These are phyloP conservation scores for Gymnosoma rotundatum DNA, from an alignment of 2,888 invertebrate species.

Conservation along the genomic window DNA sequence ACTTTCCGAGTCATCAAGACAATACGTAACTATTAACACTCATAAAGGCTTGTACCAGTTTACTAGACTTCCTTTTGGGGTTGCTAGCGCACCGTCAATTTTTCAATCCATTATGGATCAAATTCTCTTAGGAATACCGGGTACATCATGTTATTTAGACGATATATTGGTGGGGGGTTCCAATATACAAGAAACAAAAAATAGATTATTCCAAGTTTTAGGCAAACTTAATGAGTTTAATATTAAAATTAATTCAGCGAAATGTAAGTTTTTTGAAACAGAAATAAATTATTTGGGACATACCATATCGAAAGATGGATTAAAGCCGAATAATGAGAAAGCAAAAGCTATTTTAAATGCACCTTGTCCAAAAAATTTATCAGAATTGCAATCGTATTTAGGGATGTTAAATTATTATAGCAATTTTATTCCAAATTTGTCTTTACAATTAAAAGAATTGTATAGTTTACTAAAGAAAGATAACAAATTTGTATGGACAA, in stretches of 20 bases:
- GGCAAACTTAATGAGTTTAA: not conserved
- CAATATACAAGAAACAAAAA: not conserved
- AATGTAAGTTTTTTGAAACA: no score
- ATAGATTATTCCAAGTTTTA: no score
- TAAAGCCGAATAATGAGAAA: no score
- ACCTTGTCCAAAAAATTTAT: not conserved
- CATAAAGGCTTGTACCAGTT: no score
- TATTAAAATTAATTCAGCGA: not conserved
- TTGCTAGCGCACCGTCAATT: no score
- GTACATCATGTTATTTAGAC: no score
- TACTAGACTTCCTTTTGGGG: no score
- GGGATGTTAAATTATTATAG: conserved; percentile 15
- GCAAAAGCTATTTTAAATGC: no score
- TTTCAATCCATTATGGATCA: no score
- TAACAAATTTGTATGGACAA: not conserved
- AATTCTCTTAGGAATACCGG: not conserved
- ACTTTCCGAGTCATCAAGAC: conserved; percentile 64
- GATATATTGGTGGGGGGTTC: no score
- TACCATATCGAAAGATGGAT: no score
- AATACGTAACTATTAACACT: conserved; percentile 68
- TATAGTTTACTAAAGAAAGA: conserved; percentile 5
- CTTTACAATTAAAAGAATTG: not conserved
- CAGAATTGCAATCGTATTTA: conserved; percentile 5
- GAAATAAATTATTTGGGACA: no score
- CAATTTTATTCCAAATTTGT: conserved; percentile 1